These are phyloP conservation scores for Scolopax mira DNA, from an alignment of 2,113 vertebrate species.

Conservation along the genomic window DNA sequence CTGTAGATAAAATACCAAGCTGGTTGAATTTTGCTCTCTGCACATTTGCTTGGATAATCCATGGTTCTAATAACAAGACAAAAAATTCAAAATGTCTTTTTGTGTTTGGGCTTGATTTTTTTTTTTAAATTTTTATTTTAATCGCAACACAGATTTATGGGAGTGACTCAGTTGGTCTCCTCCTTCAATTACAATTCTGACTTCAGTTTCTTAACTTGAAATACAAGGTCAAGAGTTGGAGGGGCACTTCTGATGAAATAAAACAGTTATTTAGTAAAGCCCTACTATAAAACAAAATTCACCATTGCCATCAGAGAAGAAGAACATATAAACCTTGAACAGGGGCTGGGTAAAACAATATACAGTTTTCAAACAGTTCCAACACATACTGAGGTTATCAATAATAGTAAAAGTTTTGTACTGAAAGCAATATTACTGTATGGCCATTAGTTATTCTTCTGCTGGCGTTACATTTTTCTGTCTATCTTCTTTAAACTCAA, in stretches of 20 bases:
- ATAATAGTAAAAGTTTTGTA: neutral
- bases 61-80: neutral
- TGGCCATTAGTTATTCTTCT: neutral
- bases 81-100: neutral
- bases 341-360: neutral
- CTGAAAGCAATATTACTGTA: neutral
- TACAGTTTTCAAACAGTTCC: neutral
- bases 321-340: neutral
- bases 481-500: neutral
- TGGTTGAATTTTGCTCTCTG: neutral
- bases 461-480: neutral
- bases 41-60: neutral
- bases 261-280: neutral
- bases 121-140: neutral
- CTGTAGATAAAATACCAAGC: neutral
- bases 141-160: neutral
- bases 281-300: neutral
- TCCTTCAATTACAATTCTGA: neutral
- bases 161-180: neutral
- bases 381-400: neutral
- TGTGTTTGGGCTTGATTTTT: neutral
- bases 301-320: neutral
- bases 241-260: neutral
- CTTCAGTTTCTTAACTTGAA: neutral
- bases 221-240: neutral